Conservation (phyloP, 2,113 vertebrate genomes). For the Arizona elegans region DNA sequence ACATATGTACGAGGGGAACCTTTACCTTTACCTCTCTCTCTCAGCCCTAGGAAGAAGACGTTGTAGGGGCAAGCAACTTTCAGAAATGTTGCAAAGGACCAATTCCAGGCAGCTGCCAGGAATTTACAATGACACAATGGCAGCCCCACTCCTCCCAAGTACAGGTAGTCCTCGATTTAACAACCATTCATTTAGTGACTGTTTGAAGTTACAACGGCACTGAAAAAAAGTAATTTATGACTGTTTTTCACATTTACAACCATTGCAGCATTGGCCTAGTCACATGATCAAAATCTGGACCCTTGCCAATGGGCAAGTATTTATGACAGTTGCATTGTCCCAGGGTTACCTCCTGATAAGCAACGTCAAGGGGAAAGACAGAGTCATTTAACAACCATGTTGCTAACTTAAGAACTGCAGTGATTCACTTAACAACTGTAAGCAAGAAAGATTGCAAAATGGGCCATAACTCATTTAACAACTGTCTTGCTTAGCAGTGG, state of each 20-base stretch:
- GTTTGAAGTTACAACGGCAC: background rate
- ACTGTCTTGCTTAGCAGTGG: background rate
- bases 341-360: too few relatives aligned
- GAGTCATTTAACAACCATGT: too few relatives aligned
- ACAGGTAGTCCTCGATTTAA: background rate
- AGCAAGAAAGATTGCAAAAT: too few relatives aligned
- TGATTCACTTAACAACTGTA: too few relatives aligned
- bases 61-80: background rate
- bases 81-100: background rate
- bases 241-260: too few relatives aligned
- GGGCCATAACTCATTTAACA: background rate
- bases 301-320: background rate
- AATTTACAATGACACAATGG: background rate
- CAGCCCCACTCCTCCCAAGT: too few relatives aligned
- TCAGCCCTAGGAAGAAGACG: background rate
- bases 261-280: too few relatives aligned
- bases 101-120: conserved; percentile 13
- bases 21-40: too few relatives aligned
- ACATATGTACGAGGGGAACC: too few relatives aligned
- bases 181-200: too few relatives aligned
- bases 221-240: too few relatives aligned
- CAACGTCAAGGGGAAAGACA: too few relatives aligned
- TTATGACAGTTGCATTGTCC: background rate
- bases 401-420: background rate
- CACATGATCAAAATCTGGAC: background rate